Conservation (phyloP, 2,888 invertebrate genomes). For the Caenorhabditis macrosperma region DNA sequence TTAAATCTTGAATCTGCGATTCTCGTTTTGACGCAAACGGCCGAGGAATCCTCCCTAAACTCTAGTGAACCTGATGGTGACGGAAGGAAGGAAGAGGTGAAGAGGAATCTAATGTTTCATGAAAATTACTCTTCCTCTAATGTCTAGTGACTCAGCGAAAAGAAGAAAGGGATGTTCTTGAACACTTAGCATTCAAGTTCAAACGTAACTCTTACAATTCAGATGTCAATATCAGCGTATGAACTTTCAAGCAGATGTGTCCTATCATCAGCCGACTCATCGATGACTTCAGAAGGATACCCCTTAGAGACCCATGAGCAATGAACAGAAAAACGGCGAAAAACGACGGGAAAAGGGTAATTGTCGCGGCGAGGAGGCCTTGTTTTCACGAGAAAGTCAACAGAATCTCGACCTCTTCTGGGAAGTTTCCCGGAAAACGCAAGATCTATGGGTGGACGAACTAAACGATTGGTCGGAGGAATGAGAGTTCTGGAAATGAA, state of each 20-base stretch:
- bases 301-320: not conserved
- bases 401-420: not conserved
- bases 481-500: not conserved
- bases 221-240: no score
- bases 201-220: no score
- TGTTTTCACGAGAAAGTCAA: not conserved
- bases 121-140: slow-evolving; percentile 31
- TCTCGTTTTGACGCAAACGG: no score
- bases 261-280: not conserved
- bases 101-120: slow-evolving; percentile 10
- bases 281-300: not conserved
- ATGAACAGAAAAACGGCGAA: slow-evolving; percentile 5
- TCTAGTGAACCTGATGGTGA: not conserved
- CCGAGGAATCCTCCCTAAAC: not conserved
- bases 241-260: no score
- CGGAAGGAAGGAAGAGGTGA: not conserved
- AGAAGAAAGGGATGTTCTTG: no score
- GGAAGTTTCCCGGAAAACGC: not conserved
- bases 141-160: not conserved
- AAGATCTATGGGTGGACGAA: not conserved
- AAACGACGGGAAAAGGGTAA: slow-evolving; percentile 7
- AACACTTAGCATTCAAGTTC: not conserved
- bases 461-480: not conserved
- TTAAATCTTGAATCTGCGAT: slow-evolving; percentile 23
- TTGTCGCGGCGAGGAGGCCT: not conserved